These are phyloP conservation scores for Meta bourneti DNA, from an alignment of 2,888 invertebrate genomes.

Conservation along the genomic window DNA sequence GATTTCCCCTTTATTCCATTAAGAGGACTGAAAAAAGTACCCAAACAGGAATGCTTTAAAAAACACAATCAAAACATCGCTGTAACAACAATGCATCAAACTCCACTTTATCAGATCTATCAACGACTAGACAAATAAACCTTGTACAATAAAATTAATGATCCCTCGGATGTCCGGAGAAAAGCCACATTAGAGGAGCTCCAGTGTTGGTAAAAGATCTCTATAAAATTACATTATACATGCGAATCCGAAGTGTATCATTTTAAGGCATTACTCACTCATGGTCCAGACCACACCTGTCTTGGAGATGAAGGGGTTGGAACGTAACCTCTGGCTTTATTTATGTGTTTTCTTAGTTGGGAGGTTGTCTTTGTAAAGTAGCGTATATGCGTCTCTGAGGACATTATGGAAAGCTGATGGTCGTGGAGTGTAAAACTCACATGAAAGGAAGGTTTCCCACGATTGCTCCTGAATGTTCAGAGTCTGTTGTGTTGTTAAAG, in stretches of 20 bases:
- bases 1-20: conserved; percentile 8
- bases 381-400: neutral
- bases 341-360: conserved; percentile 15
- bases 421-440: neutral
- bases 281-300: conserved; percentile 60
- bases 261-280: conserved; percentile 66
- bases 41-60: neutral
- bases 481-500: no score
- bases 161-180: conserved; percentile 1
- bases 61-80: conserved; percentile 28
- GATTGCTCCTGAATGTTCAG: neutral
- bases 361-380: neutral
- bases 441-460: neutral
- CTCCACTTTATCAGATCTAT: conserved; percentile 51
- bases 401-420: conserved; percentile 19
- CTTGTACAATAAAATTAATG: conserved; percentile 63
- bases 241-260: conserved; percentile 52
- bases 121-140: conserved; percentile 56
- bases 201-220: conserved; percentile 55
- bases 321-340: conserved; percentile 43
- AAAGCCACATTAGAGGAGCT: conserved; percentile 44
- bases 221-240: conserved; percentile 64
- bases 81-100: conserved; percentile 53
- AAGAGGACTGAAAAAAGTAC: neutral
- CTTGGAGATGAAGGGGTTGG: conserved; percentile 39